These are phyloP conservation scores for Cylas formicarius DNA, from an alignment of 1,140 invertebrate genomes.

Conservation along the genomic window DNA sequence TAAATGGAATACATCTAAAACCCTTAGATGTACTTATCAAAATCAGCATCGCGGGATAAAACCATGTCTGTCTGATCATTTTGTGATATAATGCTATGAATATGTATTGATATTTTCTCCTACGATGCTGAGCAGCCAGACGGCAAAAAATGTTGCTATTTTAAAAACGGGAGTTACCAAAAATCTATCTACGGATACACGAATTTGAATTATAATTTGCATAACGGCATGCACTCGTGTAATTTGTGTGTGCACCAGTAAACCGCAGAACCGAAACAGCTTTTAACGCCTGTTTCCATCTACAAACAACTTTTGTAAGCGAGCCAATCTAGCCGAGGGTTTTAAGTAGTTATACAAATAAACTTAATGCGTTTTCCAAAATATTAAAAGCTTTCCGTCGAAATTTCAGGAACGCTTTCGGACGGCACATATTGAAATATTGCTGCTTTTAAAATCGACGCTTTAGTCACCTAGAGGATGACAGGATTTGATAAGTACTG, in stretches of 20 bases:
- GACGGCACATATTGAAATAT: no score
- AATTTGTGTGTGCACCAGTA: background rate
- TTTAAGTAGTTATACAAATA: slow-evolving; percentile 34
- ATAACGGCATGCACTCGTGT: background rate
- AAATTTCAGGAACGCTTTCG: no score
- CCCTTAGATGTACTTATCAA: no score
- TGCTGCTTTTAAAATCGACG: no score
- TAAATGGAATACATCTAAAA: no score
- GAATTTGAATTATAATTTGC: slow-evolving; percentile 3
- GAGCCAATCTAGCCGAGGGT: slow-evolving; percentile 25
- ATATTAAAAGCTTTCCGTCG: slow-evolving; percentile 33
- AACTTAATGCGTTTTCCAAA: slow-evolving; percentile 32
- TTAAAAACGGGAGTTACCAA: background rate
- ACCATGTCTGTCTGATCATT: no score
- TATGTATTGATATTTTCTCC: no score
- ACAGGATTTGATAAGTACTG: no score
- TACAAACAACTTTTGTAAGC: slow-evolving; percentile 33
- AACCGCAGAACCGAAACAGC: slow-evolving; percentile 21
- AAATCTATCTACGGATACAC: slow-evolving; percentile 14
- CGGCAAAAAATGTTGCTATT: slow-evolving; percentile 4
- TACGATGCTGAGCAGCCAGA: no score
- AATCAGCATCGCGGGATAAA: no score
- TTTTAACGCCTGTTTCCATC: slow-evolving; percentile 33
- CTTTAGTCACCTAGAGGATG: no score
- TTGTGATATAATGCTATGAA: no score